Base-by-base conservation (phyloP, 2,888 invertebrate species). In the Drosophila cyrtoloma region DNA sequence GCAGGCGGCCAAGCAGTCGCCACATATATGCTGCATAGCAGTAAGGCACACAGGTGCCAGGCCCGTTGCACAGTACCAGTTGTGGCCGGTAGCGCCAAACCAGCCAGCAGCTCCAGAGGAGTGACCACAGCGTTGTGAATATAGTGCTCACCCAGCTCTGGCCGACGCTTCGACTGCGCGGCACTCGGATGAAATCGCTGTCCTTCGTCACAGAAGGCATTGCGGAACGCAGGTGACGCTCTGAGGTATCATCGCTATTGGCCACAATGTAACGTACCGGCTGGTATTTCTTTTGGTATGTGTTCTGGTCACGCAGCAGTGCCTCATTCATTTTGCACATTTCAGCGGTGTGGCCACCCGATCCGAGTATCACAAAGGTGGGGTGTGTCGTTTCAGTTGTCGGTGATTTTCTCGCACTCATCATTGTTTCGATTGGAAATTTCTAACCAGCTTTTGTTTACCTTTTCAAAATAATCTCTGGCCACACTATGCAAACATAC, bases 31-130 rank as follows among this genome's bases (percentile, higher is more conserved):
- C 96, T 63, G 96, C 95, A 64, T 96, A 84, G 94, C 98, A 98
- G 65, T 99, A 94, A 5, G 99, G 99, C 71, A 99, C 95, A 93
- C 99, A 99, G 9, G 98, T 99, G 10, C 99, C 99, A 52, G 99
- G 99, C 0, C 99, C 99, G 94, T 99, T 99, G 93, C 97, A 98
- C 57, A 98, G 94, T 84, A 98, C 95, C 82, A 98, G 92, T 92
- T 98, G 96, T 1, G 99, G 99, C 77, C 95, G 95, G 84, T 96
- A 95, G 58, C 93, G 94, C 83, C 95, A 94, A 39, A 98, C 93
- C 22, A 97, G 83, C 68, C 96, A 96, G 86, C 97, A 92, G 62
- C 96, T 95, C 83, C 94, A 94, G 1, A 96, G 72, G n/a, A 95
- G 94, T 0, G 98, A 96, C 92, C 95, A 94, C 0, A 97, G 32